Conservation (phyloP, 2,888 invertebrate species). For the Cremastinae sp. region DNA sequence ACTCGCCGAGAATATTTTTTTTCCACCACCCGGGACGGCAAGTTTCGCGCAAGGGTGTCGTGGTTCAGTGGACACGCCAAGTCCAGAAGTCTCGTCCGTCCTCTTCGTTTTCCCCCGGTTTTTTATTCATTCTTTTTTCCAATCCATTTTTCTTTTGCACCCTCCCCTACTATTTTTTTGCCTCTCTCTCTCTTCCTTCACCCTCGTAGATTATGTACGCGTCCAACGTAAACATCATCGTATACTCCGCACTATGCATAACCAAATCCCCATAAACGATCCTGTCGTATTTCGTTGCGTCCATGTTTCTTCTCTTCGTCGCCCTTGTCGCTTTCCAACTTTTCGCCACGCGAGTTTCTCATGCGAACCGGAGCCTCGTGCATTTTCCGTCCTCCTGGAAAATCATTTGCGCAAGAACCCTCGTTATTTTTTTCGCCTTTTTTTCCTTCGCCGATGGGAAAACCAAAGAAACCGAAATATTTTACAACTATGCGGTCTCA, state of each 20-base stretch:
- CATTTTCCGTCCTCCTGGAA: slow-evolving; percentile 49
- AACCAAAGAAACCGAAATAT: slow-evolving; percentile 46
- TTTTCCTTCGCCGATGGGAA: not conserved
- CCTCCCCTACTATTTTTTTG: slow-evolving; percentile 33
- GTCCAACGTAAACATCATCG: slow-evolving; percentile 33
- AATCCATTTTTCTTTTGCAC: slow-evolving; percentile 29
- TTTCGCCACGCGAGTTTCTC: slow-evolving; percentile 45
- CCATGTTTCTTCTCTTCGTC: slow-evolving; percentile 24
- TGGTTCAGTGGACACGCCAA: slow-evolving; percentile 70
- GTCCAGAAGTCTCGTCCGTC: slow-evolving; percentile 47
- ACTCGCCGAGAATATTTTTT: slow-evolving; percentile 51
- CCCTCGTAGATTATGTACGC: slow-evolving; percentile 31
- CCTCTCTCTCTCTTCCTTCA: slow-evolving; percentile 29
- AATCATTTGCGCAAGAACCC: slow-evolving; percentile 56
- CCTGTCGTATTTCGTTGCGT: slow-evolving; percentile 44
- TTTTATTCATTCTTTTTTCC: slow-evolving; percentile 24
- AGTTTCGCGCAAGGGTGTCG: slow-evolving; percentile 67
- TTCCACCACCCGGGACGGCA: slow-evolving; percentile 47
- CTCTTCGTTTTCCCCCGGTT: slow-evolving; percentile 32
- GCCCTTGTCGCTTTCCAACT: slow-evolving; percentile 32
- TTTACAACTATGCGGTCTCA: slow-evolving; percentile 31
- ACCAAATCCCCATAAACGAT: slow-evolving; percentile 52
- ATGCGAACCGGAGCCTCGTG: slow-evolving; percentile 26
- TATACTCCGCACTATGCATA: slow-evolving; percentile 43
- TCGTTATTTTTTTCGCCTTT: not conserved